Conservation (phyloP, 1,140 invertebrate genomes). For the Neocloeon triangulifer region DNA sequence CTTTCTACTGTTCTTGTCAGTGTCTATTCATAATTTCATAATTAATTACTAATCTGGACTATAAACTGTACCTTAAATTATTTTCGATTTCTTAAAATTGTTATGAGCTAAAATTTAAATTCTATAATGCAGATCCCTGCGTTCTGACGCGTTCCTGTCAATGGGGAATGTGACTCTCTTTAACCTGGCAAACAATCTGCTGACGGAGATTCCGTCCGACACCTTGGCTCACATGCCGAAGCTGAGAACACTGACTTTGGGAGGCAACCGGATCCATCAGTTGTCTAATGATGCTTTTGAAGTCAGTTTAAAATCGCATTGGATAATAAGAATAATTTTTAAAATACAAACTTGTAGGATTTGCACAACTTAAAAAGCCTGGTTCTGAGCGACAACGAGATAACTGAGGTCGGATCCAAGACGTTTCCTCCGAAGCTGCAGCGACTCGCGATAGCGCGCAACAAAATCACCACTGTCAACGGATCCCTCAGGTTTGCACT, state of each 20-base stretch:
- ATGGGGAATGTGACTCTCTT: conserved; percentile 41
- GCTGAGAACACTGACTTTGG: conserved; percentile 44
- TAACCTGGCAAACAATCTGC: conserved; percentile 45
- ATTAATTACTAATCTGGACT: too few species aligned
- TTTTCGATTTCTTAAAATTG: too few species aligned
- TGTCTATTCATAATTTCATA: too few species aligned
- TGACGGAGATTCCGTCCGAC: conserved; percentile 40
- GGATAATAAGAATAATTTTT: conserved; percentile 4
- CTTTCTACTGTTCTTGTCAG: too few species aligned
- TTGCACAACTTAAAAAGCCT: conserved; percentile 39
- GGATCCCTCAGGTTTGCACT: conserved; percentile 32
- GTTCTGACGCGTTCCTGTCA: conserved; percentile 42
- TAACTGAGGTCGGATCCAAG: conserved; percentile 37
- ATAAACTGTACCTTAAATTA: too few species aligned
- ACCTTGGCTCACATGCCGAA: conserved; percentile 45
- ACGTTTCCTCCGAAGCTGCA: conserved; percentile 36
- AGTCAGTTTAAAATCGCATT: too few species aligned
- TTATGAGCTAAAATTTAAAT: too few species aligned
- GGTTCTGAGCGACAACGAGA: conserved; percentile 41
- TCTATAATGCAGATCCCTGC: neutral
- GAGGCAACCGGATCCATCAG: conserved; percentile 35
- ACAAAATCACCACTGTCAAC: conserved; percentile 44
- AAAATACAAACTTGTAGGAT: neutral
- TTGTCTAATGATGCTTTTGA: neutral
- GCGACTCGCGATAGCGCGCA: conserved; percentile 44